Evolutionary conservation across 2,797 vertebrate species (phyloP).

Genomic region (Falco berigora): DNA sequence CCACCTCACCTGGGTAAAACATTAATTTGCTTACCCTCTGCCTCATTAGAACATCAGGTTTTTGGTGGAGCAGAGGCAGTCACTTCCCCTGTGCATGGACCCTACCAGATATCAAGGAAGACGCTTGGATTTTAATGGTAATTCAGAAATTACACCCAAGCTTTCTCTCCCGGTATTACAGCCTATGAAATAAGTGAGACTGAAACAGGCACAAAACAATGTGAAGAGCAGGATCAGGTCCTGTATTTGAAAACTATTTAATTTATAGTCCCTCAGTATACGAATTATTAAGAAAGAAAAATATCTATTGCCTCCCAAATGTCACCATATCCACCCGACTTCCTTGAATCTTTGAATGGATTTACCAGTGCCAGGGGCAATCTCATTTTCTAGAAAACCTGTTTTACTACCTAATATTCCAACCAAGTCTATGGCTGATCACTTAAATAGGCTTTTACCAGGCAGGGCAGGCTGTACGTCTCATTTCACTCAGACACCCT

Average conservation of each 20-base stretch:
- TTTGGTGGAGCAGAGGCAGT: not conserved
- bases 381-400: constrained; percentile 65
- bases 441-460: constrained; percentile 30
- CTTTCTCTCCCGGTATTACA: not conserved
- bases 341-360: not conserved
- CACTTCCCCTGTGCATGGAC: rapidly evolving
- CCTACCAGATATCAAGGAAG: not conserved
- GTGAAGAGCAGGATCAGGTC: not conserved
- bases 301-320: not conserved
- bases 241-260: not conserved
- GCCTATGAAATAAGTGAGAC: not conserved
- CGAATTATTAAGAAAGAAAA: constrained; percentile 21
- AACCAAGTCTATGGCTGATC: constrained; percentile 46
- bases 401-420: constrained; percentile 59
- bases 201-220: not conserved
- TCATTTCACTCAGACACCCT: constrained; percentile 66
- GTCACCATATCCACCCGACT: not conserved
- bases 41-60: not conserved
- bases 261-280: not conserved
- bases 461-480: constrained; percentile 34
- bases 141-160: not conserved
- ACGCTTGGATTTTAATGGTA: not conserved
- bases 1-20: rapidly evolving
- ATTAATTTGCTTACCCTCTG: not conserved
- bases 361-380: constrained; percentile 49